Evolutionary conservation across 2,888 invertebrate species (phyloP).

Genomic region (Tinea trinotella): DNA sequence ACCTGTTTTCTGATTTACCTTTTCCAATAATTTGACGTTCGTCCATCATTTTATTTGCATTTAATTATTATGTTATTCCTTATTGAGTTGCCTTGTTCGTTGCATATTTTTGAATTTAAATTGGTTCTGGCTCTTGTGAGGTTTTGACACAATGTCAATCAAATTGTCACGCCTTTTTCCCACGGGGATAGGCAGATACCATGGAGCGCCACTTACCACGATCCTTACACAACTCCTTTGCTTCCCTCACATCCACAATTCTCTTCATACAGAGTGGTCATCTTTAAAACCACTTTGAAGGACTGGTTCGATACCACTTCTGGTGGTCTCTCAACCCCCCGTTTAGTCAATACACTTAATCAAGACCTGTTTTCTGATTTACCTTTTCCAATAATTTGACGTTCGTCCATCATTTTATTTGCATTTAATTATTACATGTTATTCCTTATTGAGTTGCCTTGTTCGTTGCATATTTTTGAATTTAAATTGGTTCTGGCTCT

Average conservation of each 20-base stretch:
- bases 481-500: not conserved
- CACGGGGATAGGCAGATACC: too few relatives aligned
- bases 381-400: not conserved
- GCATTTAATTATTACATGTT: not conserved
- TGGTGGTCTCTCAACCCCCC: slow-evolving; percentile 1
- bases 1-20: slow-evolving; percentile 6
- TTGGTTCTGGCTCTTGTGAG: not conserved
- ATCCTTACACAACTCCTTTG: too few relatives aligned
- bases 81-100: not conserved
- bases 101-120: not conserved
- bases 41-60: not conserved
- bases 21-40: not conserved
- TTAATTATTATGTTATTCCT: not conserved
- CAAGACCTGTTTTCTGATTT: slow-evolving; percentile 6
- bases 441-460: not conserved
- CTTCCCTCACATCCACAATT: too few relatives aligned
- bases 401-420: not conserved
- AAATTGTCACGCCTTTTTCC: too few relatives aligned
- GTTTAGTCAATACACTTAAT: not conserved
- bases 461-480: not conserved
- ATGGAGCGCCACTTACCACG: too few relatives aligned
- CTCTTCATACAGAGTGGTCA: too few relatives aligned
- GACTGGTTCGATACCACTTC: slow-evolving; percentile 3
- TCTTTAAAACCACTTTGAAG: not conserved
- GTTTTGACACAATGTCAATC: too few relatives aligned